These are phyloP conservation scores for Sorex fumeus DNA, from an alignment of 2,113 vertebrate species.

Conservation along the genomic window DNA sequence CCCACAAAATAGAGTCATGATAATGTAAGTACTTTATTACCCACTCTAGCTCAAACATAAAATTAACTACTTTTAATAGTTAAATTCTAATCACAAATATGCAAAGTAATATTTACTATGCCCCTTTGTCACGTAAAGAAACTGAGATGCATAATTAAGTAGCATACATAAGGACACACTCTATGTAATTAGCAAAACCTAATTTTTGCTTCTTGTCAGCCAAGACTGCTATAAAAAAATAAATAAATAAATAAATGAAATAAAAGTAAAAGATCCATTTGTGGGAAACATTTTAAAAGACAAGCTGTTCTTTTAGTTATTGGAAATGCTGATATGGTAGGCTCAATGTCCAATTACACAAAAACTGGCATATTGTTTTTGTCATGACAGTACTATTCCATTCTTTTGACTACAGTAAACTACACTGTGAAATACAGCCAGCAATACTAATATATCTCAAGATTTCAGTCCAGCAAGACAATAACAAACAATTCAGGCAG, in stretches of 20 bases:
- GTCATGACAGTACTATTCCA: background rate
- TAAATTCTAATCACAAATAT: conserved; percentile 30
- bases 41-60: background rate
- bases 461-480: background rate
- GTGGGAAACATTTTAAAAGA: background rate
- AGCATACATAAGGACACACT: background rate
- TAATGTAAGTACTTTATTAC: conserved; percentile 21
- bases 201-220: conserved; percentile 1
- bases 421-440: background rate
- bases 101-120: background rate
- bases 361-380: background rate
- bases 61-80: background rate
- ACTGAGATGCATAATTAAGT: conserved; percentile 44
- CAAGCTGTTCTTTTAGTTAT: background rate
- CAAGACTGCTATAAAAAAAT: background rate
- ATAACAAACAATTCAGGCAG: background rate
- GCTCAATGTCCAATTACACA: background rate
- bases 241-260: background rate
- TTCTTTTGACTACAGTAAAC: background rate
- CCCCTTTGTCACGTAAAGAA: conserved; percentile 28
- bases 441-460: background rate
- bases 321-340: background rate
- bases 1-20: background rate
- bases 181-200: conserved; percentile 33
- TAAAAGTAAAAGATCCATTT: background rate